phyloP scores from a whole-genome alignment of 2,797 vertebrate species.

The Hippocampus kuda region DNA sequence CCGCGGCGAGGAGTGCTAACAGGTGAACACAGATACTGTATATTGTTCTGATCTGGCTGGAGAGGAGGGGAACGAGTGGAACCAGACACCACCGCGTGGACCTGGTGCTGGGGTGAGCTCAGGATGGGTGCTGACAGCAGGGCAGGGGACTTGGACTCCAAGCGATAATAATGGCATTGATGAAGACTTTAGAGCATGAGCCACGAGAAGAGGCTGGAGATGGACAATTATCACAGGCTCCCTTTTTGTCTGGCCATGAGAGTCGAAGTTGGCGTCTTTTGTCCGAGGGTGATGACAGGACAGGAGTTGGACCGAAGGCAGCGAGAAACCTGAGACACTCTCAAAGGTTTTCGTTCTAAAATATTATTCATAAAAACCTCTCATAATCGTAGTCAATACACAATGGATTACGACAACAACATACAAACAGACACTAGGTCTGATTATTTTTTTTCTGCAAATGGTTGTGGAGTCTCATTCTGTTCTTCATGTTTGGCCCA shows the following conservation, averaged over 20 bases:
- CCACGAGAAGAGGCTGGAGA: slow-evolving; percentile 21
- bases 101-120: slow-evolving; percentile 45
- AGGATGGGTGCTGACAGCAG: slow-evolving; percentile 48
- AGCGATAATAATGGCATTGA: slow-evolving; percentile 35
- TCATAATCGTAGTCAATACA: background rate
- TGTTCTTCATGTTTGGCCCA: background rate
- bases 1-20: slow-evolving; percentile 53
- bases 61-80: slow-evolving; percentile 46
- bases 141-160: slow-evolving; percentile 29
- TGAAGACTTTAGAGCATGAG: slow-evolving; percentile 36
- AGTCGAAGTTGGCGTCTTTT: slow-evolving; percentile 31
- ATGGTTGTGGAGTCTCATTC: background rate
- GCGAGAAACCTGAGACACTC: slow-evolving; percentile 39
- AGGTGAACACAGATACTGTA: slow-evolving; percentile 64
- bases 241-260: slow-evolving; percentile 35
- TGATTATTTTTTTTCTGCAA: background rate
- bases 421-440: background rate
- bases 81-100: slow-evolving; percentile 54
- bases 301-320: slow-evolving; percentile 24
- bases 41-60: slow-evolving; percentile 49
- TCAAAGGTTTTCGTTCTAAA: slow-evolving; percentile 12
- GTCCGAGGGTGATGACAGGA: slow-evolving; percentile 33
- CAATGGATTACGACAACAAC: background rate
- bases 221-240: slow-evolving; percentile 38
- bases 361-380: slow-evolving; percentile 15